Base-by-base conservation (phyloP, 2,797 vertebrate genomes). In the Furcifer pardalis region DNA sequence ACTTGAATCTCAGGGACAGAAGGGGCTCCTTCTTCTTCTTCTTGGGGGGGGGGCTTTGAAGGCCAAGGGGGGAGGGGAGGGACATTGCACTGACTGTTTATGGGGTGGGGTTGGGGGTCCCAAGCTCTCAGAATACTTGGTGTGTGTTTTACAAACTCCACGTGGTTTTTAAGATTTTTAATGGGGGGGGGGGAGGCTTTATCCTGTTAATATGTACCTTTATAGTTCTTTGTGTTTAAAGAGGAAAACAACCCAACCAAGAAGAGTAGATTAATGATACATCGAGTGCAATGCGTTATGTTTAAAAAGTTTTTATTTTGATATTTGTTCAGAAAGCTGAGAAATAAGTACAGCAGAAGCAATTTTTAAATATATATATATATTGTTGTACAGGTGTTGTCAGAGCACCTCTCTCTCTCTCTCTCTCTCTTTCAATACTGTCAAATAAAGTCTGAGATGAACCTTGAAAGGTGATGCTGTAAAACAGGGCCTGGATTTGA, bases 281-380 rank as follows among this genome's bases (percentile, higher is more conserved):
- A 95, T 97, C 96, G 96, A 96, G 96, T 99, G 97, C 97, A 97
- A 98, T 98, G 97, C 97, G 95, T 94, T 97, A 90, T 92, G 93
- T 95, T 94, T 90, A 91, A 96, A 96, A 96, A 96, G 94, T 94
- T 93, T 95, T 97, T 98, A 98, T 99, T 98, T 98, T 98, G 98
- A 96, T 98, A 97, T 98, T 97, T 96, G 95, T 96, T n/a, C 97
- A 96, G 95, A 97, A 95, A 97, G 95, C 96, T 96, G 95, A 97
- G 93, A 40, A 44, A 56, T n/a, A 95, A 93, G 93, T 96, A 94
- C 96, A 96, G 94, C 94, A 92, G 93, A 95, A 90, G 94, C 96
- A 94, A 92, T 96, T 95, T 96, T 95, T 96, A 96, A 95, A 30
- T 25, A 66, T 27, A 60, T 60, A 60, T 63, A 68, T 68, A 27